These are phyloP conservation scores for Anolis apletophallus DNA, from an alignment of 2,797 vertebrate genomes.

Conservation along the genomic window DNA sequence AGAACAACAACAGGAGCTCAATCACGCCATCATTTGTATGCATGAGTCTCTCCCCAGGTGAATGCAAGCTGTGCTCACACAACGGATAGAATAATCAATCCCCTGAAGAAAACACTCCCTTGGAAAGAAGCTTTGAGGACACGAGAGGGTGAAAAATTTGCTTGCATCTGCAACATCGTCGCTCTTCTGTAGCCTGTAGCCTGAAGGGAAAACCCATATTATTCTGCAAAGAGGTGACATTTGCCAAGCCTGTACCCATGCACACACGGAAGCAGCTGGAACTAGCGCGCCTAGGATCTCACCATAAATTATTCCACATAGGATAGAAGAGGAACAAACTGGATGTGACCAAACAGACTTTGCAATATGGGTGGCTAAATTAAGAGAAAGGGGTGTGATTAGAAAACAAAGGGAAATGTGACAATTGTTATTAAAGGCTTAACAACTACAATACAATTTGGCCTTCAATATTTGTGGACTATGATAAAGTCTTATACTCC, in stretches of 20 bases:
- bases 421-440: background rate
- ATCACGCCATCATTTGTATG: background rate
- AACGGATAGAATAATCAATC: background rate
- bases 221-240: slow-evolving; percentile 5
- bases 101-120: slow-evolving; percentile 6
- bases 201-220: background rate
- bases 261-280: background rate
- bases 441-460: background rate
- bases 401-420: background rate
- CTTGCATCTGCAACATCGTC: background rate
- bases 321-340: background rate
- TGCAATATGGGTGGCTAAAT: rapidly evolving
- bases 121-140: background rate
- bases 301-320: rapidly evolving
- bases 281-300: background rate
- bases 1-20: slow-evolving; percentile 18
- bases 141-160: background rate
- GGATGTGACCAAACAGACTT: rapidly evolving
- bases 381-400: background rate
- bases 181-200: background rate
- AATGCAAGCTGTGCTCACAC: rapidly evolving
- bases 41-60: background rate
- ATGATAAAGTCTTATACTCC: background rate
- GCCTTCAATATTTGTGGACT: background rate
- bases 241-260: background rate